Base-by-base conservation (phyloP, 2,113 vertebrate genomes). In the Osmerus mordax region DNA sequence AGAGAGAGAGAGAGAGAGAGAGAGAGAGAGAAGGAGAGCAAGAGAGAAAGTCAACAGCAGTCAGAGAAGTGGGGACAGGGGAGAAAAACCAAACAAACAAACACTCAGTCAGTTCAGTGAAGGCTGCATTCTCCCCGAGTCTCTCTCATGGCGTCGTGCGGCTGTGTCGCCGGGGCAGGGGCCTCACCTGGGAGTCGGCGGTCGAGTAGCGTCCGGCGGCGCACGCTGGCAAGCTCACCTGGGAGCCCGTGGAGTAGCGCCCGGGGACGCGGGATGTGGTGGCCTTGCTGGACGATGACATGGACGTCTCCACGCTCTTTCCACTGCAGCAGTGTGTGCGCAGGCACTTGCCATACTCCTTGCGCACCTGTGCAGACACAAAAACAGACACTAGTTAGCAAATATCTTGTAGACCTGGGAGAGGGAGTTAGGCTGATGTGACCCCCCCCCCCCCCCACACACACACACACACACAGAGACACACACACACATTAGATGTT, bases 281-380 rank as follows among this genome's bases (percentile, higher is more conserved):
- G 86, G 95, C 96, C 91, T 99, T 99, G 84, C 94, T 95, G 89
- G 97, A 99, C 82, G 95, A 95, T 87, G 95, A 96, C 0, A 98
- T 94, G 59, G 97, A 97, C 29, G 96, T 98, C 82, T 99, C 97
- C 82, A 96, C 96, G 81, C 95, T 98, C 91, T 97, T 99, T 69
- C 96, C 95, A 78, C 97, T 98, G 90, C 97, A 99, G 86, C 97
- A 99, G 76, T 98, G 96, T 0, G 96, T 97, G 23, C 96, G 94
- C 79, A 99, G 93, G 77, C 97, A 99, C 91, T 97, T 97, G 66
- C 97, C 97, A 3, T 98, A 99, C 83, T 99, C 97, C 87, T 98
- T 99, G n/a, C 97, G 94, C 75, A 99, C 97, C 97, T 99, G 79
- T 4, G 3, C 0, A 2, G 18, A 29, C 14, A 32, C 25, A 11